Conservation (phyloP, 2,113 vertebrate genomes). For the Epinephelus moara region DNA sequence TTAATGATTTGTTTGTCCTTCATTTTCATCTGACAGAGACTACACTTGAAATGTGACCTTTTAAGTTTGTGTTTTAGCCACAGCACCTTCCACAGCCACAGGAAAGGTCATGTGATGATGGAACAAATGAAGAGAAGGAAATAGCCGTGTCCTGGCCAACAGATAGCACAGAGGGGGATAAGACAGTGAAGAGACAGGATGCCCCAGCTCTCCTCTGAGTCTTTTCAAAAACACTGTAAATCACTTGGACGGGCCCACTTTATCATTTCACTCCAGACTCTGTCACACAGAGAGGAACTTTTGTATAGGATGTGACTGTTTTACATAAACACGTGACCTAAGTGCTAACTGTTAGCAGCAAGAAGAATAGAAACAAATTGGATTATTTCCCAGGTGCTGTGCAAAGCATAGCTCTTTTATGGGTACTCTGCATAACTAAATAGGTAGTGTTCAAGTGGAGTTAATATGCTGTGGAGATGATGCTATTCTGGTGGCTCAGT, state of each 20-base stretch:
- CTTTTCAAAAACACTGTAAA: constrained; percentile 66
- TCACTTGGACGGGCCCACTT: constrained; percentile 55
- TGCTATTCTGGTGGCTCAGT: constrained; percentile 7
- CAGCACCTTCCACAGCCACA: not conserved
- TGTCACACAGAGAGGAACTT: constrained; percentile 50
- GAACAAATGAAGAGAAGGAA: constrained; percentile 68
- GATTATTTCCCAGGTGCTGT: constrained; percentile 18
- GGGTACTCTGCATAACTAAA: constrained; percentile 11
- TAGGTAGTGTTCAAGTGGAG: constrained; percentile 11
- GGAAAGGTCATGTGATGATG: constrained; percentile 56
- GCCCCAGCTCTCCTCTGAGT: constrained; percentile 64
- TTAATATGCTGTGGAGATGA: constrained; percentile 7
- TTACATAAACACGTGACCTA: constrained; percentile 56
- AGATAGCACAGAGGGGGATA: constrained; percentile 48
- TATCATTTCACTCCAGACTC: constrained; percentile 65
- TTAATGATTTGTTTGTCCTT: not conserved
- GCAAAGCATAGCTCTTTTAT: constrained; percentile 24
- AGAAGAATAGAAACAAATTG: constrained; percentile 20
- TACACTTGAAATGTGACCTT: constrained; percentile 43
- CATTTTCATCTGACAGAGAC: constrained; percentile 1
- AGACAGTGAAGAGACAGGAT: constrained; percentile 66
- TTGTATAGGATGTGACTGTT: constrained; percentile 42
- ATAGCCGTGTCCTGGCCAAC: constrained; percentile 49
- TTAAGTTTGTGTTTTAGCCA: not conserved
- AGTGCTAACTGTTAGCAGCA: constrained; percentile 7